Base-by-base conservation (phyloP, 2,797 vertebrate species). In the Karalla daura region DNA sequence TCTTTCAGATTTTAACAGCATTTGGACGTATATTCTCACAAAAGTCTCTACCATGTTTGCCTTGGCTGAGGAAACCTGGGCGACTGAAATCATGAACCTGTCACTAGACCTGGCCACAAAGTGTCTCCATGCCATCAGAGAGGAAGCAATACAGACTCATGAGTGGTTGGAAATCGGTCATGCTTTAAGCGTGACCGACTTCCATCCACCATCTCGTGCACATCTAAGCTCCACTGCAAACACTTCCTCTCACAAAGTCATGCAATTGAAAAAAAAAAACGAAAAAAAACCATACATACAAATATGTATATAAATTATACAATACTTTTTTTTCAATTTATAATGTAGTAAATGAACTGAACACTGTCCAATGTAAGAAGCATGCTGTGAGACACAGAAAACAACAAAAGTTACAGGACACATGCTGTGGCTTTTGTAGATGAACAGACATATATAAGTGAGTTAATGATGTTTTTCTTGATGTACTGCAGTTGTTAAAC, bases 61-160 rank as follows among this genome's bases (percentile, higher is more conserved):
- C 43, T 5, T 7, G 40, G 9, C 7, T 24, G 1, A 13, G 13
- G 3, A 49, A 5, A 43, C 20, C 44, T 39, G 18, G 30, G 10
- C 24, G 14, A 18, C 30, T 24, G 53, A 20, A 1, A 44, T 21
- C 10, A 17, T 17, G n/a, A 2, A n/a, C n/a, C n/a, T 44, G 25
- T 69, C 40, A 49, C 1, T 12, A 37, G 37, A 33, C 9, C 5
- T 3, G 7, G 2, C 18, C 30, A 39, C 44, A 55, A 36, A 56
- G 53, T 7, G 5, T 17, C 21, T 15, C 2, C 17, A n/a, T 7
- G 2, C 1, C 25, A n/a, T 52, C 15, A 9, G 3, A 47, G 24
- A 70, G 45, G 59, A 76, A 74, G 39, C 12, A 47, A 32, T 2
- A 11, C 2, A 13, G 35, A 32, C 18, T 51, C 55, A 30, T 12